These are phyloP conservation scores for Heterotilapia buettikoferi DNA, from an alignment of 2,113 vertebrate genomes.

Conservation along the genomic window DNA sequence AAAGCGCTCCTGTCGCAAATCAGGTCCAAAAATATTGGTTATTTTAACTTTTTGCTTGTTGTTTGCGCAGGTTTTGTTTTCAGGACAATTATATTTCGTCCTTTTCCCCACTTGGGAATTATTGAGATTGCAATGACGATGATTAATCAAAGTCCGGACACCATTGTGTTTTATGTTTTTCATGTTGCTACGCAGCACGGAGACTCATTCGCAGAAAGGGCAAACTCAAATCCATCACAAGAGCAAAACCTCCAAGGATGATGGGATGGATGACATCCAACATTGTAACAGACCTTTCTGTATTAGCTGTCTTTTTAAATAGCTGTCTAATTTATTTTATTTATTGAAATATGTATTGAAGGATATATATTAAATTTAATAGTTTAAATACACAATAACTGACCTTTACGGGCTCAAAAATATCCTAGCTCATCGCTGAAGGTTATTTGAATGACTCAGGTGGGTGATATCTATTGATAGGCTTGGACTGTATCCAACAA, in stretches of 20 bases:
- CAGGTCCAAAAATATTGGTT: background rate
- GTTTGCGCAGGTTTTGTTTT: background rate
- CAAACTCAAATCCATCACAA: background rate
- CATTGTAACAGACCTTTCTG: background rate
- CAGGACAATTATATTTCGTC: background rate
- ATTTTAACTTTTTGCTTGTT: background rate
- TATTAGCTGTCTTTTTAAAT: background rate
- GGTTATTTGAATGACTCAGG: conserved; percentile 8
- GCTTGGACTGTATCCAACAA: background rate
- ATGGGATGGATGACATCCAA: background rate
- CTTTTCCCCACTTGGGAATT: background rate
- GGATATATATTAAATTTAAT: background rate
- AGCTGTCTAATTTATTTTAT: background rate
- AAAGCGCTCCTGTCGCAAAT: rapidly evolving
- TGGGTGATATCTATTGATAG: background rate
- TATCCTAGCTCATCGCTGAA: background rate
- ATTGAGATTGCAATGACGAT: background rate
- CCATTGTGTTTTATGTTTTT: rapidly evolving
- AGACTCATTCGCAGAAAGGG: background rate
- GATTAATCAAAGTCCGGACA: background rate
- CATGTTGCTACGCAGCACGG: background rate
- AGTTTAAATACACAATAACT: background rate
- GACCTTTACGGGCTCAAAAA: background rate
- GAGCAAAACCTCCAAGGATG: background rate
- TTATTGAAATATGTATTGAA: background rate